Evolutionary conservation across 2,888 invertebrate species (phyloP).

Genomic region (Drosophila neotestacea): DNA sequence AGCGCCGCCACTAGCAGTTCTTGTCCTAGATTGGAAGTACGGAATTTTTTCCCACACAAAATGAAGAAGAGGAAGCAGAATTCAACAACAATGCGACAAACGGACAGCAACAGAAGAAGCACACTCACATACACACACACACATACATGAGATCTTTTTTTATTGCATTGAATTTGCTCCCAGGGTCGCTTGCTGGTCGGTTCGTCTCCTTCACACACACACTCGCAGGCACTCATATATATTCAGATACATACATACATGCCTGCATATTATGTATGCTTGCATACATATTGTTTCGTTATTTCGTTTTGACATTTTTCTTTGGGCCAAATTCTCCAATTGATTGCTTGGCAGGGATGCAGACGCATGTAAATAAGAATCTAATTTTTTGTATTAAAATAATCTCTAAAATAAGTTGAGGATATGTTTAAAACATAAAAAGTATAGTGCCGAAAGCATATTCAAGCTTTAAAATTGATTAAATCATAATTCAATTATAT

Average conservation of each 20-base stretch:
- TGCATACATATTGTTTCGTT: conserved; percentile 33
- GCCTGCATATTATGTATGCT: conserved; percentile 6
- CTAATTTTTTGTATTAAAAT: neutral
- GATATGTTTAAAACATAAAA: neutral
- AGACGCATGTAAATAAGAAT: conserved; percentile 15
- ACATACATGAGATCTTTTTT: conserved; percentile 43
- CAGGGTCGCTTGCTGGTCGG: conserved; percentile 78
- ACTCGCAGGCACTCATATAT: neutral
- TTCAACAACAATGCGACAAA: conserved; percentile 68
- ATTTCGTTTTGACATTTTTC: conserved; percentile 56
- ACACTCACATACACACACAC: conserved; percentile 36
- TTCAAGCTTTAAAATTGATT: too few relatives aligned
- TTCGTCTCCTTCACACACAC: conserved; percentile 43
- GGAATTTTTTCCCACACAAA: conserved; percentile 85
- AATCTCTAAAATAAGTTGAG: neutral
- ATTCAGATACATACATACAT: conserved; percentile 1
- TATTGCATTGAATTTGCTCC: conserved; percentile 71
- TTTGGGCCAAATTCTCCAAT: conserved; percentile 41
- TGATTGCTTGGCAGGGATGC: conserved; percentile 47
- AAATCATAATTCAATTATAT: too few relatives aligned
- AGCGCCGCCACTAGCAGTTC: too few relatives aligned
- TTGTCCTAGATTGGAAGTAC: too few relatives aligned
- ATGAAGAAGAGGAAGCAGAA: conserved; percentile 73
- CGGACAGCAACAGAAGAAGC: conserved; percentile 46
- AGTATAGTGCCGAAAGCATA: too few relatives aligned